Percentiles rank a stretch among this genome's conserved stretches.
phyloP scores from a whole-genome alignment of 2,888 invertebrate species.

The Epicampocera succincta region DNA sequence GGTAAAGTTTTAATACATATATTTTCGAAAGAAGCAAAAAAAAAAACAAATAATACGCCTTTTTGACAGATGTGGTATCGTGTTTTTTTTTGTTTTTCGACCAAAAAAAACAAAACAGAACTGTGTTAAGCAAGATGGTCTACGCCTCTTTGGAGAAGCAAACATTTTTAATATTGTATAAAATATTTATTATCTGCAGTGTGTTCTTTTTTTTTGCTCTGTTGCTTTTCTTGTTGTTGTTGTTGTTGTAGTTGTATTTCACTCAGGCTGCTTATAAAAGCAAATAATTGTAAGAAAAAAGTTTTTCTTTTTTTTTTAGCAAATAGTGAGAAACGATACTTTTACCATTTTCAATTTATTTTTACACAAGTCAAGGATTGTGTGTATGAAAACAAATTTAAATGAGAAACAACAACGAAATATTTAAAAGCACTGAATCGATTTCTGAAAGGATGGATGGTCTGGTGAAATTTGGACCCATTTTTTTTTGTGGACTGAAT shows the following conservation, averaged over 20 bases:
- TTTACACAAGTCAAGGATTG: slow-evolving; percentile 38
- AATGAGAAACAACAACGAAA: not conserved
- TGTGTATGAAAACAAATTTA: slow-evolving; percentile 18
- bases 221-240: no score
- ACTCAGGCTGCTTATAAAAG: not conserved
- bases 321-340: slow-evolving; percentile 37
- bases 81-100: slow-evolving; percentile 3
- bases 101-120: slow-evolving; percentile 23
- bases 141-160: slow-evolving; percentile 49
- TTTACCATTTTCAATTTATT: slow-evolving; percentile 51
- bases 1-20: slow-evolving; percentile 33
- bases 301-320: no score
- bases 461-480: no score
- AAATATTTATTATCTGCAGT: slow-evolving; percentile 67
- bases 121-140: slow-evolving; percentile 39
- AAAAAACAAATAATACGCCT: slow-evolving; percentile 60
- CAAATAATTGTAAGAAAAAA: slow-evolving; percentile 40
- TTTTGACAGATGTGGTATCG: slow-evolving; percentile 58
- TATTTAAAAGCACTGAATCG: not conserved
- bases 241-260: slow-evolving; percentile 39
- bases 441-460: no score
- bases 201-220: slow-evolving; percentile 37
- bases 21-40: slow-evolving; percentile 12
- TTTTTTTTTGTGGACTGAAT: no score
- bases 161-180: slow-evolving; percentile 50